Percentiles rank a stretch among this genome's conserved stretches.
These are phyloP conservation scores for Pygathrix nemaeus DNA, from an alignment of 2,113 vertebrate species.

Conservation along the genomic window DNA sequence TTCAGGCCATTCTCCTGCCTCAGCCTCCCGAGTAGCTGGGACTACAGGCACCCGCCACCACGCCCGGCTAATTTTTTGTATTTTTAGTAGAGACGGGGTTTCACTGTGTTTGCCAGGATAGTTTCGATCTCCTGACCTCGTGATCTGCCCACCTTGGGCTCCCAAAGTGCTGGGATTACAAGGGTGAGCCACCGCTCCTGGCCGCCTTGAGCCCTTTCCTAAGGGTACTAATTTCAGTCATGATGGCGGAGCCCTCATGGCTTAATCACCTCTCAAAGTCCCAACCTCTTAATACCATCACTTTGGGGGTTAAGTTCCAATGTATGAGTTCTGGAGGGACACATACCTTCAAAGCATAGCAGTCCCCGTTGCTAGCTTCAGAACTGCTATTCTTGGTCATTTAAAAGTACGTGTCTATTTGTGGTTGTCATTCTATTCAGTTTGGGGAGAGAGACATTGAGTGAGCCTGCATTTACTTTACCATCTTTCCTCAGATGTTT, in stretches of 20 bases:
- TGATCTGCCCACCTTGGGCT: too few relatives aligned
- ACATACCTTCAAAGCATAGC: neutral
- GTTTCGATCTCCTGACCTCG: too few relatives aligned
- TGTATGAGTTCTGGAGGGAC: neutral
- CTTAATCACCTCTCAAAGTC: neutral
- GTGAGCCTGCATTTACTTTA: neutral
- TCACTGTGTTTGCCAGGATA: too few relatives aligned
- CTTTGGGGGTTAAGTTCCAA: neutral
- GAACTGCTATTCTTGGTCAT: neutral
- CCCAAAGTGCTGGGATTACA: too few relatives aligned
- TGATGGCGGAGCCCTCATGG: neutral
- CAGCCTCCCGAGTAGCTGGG: too few relatives aligned
- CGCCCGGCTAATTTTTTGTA: too few relatives aligned
- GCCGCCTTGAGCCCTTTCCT: neutral
- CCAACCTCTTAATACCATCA: neutral
- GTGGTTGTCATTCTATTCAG: neutral
- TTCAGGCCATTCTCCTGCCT: too few relatives aligned
- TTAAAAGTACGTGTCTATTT: neutral
- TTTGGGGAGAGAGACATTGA: neutral
- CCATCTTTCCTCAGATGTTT: neutral
- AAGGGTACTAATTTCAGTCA: neutral
- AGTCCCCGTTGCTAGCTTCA: neutral
- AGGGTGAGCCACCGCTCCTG: too few relatives aligned
- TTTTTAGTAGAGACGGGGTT: too few relatives aligned
- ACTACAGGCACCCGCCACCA: too few relatives aligned